A percentile compares a stretch with the other conserved stretches of the same genome.
Evolutionary conservation across 2,888 invertebrate genomes (phyloP).

Genomic region (Lapara coniferarum): DNA sequence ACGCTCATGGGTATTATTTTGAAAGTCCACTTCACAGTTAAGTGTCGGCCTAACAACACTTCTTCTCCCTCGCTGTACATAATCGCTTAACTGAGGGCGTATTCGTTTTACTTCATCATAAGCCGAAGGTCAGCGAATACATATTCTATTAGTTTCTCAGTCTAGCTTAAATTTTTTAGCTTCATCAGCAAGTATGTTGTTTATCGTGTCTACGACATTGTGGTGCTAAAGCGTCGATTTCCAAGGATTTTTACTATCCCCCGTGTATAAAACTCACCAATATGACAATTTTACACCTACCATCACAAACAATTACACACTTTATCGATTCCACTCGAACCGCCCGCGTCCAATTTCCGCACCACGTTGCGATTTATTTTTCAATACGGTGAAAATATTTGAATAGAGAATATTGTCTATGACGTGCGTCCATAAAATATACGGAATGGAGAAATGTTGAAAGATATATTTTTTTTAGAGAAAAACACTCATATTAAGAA

Average conservation of each 20-base stretch:
- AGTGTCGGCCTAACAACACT: constrained; percentile 9
- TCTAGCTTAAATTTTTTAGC: not conserved
- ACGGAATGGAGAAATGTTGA: not conserved
- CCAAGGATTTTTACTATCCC: not conserved
- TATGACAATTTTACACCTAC: not conserved
- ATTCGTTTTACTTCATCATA: constrained; percentile 10
- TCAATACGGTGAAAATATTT: not conserved
- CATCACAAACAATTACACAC: not conserved
- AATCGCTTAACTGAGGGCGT: not conserved
- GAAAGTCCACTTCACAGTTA: not conserved
- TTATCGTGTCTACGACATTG: not conserved
- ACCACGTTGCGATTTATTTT: not conserved
- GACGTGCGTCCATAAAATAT: not conserved
- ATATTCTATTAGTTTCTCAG: not conserved
- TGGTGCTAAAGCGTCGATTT: not conserved
- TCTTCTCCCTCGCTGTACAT: not conserved
- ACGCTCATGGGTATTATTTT: not conserved
- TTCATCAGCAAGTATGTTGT: not conserved
- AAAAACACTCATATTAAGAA: not conserved
- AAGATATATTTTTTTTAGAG: not conserved
- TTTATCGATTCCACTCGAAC: not conserved
- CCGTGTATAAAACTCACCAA: too few species aligned
- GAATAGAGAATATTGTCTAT: constrained; percentile 6
- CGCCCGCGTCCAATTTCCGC: constrained; percentile 1
- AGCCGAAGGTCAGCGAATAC: not conserved